Evolutionary conservation across 2,888 invertebrate species (phyloP).

Genomic region (Criorhina ranunculi): DNA sequence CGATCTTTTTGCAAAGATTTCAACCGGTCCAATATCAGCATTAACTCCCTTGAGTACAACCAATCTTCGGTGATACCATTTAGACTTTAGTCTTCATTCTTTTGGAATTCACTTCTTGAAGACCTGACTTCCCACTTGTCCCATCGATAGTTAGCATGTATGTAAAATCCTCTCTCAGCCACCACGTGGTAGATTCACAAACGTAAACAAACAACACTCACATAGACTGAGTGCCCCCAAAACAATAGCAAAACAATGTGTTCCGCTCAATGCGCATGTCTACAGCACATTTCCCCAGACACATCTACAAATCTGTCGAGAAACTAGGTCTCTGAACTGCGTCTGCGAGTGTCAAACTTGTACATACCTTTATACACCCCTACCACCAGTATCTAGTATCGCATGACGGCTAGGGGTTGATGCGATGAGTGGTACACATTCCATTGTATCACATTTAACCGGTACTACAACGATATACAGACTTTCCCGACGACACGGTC

Average conservation of each 20-base stretch:
- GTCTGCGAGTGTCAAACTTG: constrained; percentile 65
- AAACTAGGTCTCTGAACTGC: constrained; percentile 75
- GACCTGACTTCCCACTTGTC: constrained; percentile 1
- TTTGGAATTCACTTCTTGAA: too few species aligned
- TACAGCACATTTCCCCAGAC: constrained; percentile 47
- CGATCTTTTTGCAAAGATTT: too few species aligned
- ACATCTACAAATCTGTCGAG: constrained; percentile 28
- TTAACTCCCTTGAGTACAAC: too few species aligned
- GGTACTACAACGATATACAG: constrained; percentile 55
- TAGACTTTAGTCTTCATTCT: too few species aligned
- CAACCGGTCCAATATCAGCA: too few species aligned
- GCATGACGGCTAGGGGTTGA: constrained; percentile 40
- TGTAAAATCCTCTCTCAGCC: constrained; percentile 21
- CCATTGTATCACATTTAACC: constrained; percentile 69
- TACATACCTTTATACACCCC: constrained; percentile 24
- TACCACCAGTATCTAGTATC: constrained; percentile 47
- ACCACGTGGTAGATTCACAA: constrained; percentile 64
- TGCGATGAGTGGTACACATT: constrained; percentile 38
- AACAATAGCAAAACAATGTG: constrained; percentile 57
- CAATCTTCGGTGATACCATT: too few species aligned
- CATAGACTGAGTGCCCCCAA: not conserved
- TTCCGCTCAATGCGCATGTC: constrained; percentile 50
- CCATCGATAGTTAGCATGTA: not conserved
- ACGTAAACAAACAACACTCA: constrained; percentile 68
- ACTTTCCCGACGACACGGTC: constrained; percentile 10